Evolutionary conservation across 2,113 vertebrate species (phyloP), one percentile per base, ranked within the genome.

Genomic region (Phalacrocorax carbo): DNA sequence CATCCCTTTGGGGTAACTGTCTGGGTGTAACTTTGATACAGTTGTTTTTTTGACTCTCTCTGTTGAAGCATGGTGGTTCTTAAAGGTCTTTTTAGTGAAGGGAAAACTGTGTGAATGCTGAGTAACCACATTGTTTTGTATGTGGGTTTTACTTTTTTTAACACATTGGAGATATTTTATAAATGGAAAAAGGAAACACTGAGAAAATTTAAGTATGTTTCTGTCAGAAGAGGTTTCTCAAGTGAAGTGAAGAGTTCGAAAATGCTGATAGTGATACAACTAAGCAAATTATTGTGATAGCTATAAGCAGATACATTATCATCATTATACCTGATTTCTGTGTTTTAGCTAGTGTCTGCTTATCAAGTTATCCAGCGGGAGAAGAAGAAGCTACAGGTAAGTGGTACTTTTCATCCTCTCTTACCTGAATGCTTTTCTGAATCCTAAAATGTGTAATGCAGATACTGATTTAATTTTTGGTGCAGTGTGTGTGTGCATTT

Each of bases 331-430:
- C 61, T 1, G 2, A 49, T 97, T 95, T 97, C 19, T 97, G 11
- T 94, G 11, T 98, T 98, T 94, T 96, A 99, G 99, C 97, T 99
- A 49, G 98, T 99, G 77, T 99, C 98, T 86, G 98, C 99, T 19
- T 99, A 99, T 94, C 98, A 99, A 93, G 98, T 98, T 68, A 97
- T 99, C 51, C 99, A 99, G 79, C 98, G 98, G 96, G 99, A 99
- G 94, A 99, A 99, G 97, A 99, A 99, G 80, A 99, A 99, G 94
- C 98, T 99, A 5, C 99, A 99, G 98, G 99, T 99, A 97, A 98
- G 55, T 32, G 17, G 73, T 93, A 21, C 40, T 68, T 51, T 54
- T 87, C 40, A 20, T 97, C 21, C 26, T 97, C 20, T 86, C 19
- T 77, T 83, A 17, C 5, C 34, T 73, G 4, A 57, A 42, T 65